Percentiles rank a stretch among this genome's conserved stretches.
phyloP scores from a whole-genome alignment of 2,797 vertebrate genomes.

The Anguilla megastoma region DNA sequence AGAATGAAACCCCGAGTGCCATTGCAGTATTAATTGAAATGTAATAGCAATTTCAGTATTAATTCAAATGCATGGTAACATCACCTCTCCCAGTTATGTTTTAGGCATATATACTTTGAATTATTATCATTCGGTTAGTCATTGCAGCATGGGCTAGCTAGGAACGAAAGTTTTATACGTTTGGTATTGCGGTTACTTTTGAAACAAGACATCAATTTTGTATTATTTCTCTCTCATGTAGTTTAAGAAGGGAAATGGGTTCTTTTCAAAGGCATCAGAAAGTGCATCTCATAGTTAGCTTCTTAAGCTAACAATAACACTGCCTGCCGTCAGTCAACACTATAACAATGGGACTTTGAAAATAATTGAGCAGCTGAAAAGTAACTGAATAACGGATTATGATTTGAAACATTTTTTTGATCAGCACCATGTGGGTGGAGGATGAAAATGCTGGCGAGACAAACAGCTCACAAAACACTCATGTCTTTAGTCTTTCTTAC shows the following conservation, averaged over 20 bases:
- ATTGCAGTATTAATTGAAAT: neutral
- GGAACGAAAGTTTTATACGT: neutral
- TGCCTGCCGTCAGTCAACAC: neutral
- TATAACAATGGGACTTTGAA: neutral
- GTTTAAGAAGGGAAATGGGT: neutral
- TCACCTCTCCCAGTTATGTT: neutral
- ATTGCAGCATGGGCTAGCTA: neutral
- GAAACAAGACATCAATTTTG: too few species aligned
- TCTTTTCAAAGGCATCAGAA: neutral
- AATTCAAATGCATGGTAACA: too few species aligned
- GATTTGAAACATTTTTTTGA: neutral
- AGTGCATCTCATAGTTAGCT: neutral
- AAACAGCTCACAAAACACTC: neutral
- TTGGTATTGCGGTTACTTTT: neutral
- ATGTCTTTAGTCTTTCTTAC: neutral
- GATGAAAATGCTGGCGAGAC: neutral
- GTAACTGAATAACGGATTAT: neutral
- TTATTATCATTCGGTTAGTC: neutral
- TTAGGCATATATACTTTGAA: neutral
- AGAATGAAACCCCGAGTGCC: neutral
- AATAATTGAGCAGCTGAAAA: neutral
- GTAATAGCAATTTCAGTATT: too few species aligned
- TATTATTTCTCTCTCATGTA: neutral
- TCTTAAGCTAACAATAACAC: neutral
- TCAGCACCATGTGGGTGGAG: neutral